phyloP scores from a whole-genome alignment of 2,113 vertebrate genomes.

The Bathybates hornii region DNA sequence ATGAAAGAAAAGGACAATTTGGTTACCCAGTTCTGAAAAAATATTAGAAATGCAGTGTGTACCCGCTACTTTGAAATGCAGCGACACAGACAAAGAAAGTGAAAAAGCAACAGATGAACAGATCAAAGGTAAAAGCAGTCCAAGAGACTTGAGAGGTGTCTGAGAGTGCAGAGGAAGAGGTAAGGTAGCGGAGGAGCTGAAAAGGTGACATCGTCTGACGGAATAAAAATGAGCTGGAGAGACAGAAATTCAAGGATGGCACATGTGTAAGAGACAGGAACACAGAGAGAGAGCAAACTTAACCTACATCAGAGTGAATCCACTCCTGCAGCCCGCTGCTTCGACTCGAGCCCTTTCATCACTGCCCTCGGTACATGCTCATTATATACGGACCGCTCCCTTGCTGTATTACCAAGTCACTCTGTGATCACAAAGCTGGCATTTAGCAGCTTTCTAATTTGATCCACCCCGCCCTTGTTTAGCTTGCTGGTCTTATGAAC shows the following conservation, averaged over 20 bases:
- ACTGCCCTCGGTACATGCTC: constrained; percentile 29
- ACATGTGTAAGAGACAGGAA: not conserved
- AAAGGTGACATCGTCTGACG: not conserved
- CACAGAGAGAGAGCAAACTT: not conserved
- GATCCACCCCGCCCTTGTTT: constrained; percentile 7
- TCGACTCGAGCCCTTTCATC: constrained; percentile 3
- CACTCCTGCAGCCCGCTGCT: not conserved
- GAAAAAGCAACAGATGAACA: not conserved
- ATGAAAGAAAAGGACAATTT: not conserved
- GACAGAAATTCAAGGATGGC: not conserved
- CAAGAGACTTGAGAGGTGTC: not conserved
- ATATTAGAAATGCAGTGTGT: not conserved
- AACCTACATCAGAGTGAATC: constrained; percentile 3
- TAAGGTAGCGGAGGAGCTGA: not conserved
- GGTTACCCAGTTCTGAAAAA: not conserved
- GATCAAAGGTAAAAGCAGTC: not conserved
- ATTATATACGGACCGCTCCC: constrained; percentile 47
- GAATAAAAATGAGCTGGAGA: not conserved
- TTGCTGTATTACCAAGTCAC: constrained; percentile 2
- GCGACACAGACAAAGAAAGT: not conserved
- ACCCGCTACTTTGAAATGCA: not conserved
- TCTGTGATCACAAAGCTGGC: constrained; percentile 48
- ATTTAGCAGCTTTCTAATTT: constrained; percentile 49
- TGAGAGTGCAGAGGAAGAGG: not conserved
- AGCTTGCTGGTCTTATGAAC: not conserved